Percentiles rank a stretch among this genome's conserved stretches.
Evolutionary conservation across 2,113 vertebrate genomes (phyloP).

Genomic region (Eptesicus fuscus): DNA sequence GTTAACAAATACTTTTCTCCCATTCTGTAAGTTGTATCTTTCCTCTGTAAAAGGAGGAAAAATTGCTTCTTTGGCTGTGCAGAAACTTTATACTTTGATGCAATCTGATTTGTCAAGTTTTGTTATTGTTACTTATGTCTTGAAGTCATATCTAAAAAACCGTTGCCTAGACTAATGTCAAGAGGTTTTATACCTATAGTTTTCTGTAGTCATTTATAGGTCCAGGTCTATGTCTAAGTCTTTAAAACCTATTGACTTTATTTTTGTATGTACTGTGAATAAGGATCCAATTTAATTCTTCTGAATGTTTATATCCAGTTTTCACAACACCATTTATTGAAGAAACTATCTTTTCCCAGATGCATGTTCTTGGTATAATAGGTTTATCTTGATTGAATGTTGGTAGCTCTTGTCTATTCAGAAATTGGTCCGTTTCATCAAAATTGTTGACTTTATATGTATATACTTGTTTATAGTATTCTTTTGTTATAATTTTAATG

Average conservation of each 20-base stretch:
- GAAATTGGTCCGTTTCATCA: background rate
- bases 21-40: background rate
- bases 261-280: background rate
- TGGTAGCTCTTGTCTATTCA: background rate
- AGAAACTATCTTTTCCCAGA: background rate
- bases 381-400: background rate
- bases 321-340: background rate
- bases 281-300: background rate
- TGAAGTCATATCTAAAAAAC: background rate
- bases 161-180: background rate
- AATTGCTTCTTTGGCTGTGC: background rate
- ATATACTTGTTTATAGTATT: background rate
- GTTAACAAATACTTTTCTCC: background rate
- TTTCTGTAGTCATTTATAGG: background rate
- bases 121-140: background rate
- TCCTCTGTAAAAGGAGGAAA: too few relatives aligned
- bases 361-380: background rate
- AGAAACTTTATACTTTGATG: background rate
- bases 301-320: background rate
- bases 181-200: background rate
- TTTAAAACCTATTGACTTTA: background rate
- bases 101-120: background rate
- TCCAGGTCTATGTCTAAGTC: background rate
- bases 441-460: background rate
- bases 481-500: background rate